Evolutionary conservation across 2,113 vertebrate genomes (phyloP).

Genomic region (Erythrocercus mccallii): DNA sequence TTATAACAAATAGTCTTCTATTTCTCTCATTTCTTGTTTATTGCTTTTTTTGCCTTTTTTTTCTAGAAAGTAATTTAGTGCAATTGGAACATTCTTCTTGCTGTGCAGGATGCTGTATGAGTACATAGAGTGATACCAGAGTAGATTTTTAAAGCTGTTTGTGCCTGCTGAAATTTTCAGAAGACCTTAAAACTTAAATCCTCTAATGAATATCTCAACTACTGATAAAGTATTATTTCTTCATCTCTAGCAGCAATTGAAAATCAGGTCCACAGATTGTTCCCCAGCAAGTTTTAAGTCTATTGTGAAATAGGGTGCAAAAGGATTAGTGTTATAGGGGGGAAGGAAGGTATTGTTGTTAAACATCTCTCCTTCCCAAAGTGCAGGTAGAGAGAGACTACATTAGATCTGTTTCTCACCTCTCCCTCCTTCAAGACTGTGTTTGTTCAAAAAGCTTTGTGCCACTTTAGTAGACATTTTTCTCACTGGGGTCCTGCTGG

Average conservation of each 20-base stretch:
- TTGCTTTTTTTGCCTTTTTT: not conserved
- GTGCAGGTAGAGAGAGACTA: not conserved
- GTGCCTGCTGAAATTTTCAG: not conserved
- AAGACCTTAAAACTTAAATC: not conserved
- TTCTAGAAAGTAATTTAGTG: not conserved
- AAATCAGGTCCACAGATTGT: not conserved
- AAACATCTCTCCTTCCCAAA: not conserved
- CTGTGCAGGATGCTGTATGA: not conserved
- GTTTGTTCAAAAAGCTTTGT: not conserved
- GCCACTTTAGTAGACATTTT: not conserved
- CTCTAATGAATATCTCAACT: not conserved
- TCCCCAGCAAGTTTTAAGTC: not conserved
- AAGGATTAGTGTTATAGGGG: not conserved
- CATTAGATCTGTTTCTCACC: not conserved
- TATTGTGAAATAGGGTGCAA: not conserved
- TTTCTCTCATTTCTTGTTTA: not conserved
- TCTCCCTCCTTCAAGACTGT: fast-evolving
- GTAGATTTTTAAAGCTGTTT: not conserved
- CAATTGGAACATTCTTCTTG: not conserved
- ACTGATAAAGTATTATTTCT: not conserved
- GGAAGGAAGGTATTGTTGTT: not conserved
- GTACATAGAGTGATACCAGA: not conserved
- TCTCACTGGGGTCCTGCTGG: not conserved
- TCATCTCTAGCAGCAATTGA: not conserved
- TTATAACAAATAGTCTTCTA: not conserved